Evolutionary conservation across 2,797 vertebrate genomes (phyloP).

Genomic region (Rhodeus uyekii): DNA sequence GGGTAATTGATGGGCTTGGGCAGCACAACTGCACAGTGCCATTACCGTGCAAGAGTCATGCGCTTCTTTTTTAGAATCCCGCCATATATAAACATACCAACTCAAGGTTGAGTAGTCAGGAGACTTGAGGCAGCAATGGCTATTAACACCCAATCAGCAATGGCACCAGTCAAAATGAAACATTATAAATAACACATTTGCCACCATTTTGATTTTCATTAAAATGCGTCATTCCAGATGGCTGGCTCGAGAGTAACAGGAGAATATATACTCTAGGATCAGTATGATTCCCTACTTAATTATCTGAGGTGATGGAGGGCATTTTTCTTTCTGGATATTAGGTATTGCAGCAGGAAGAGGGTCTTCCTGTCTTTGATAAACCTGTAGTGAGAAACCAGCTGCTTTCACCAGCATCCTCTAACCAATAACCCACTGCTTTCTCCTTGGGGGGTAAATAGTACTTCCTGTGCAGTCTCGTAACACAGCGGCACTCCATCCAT

Average conservation of each 20-base stretch:
- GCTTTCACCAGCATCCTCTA: slow-evolving; percentile 31
- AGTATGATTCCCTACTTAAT: background rate
- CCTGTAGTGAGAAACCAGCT: background rate
- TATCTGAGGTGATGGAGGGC: background rate
- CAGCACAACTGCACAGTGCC: slow-evolving; percentile 34
- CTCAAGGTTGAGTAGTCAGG: slow-evolving; percentile 75
- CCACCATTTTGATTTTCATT: background rate
- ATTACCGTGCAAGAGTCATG: slow-evolving; percentile 52
- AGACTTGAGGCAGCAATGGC: slow-evolving; percentile 76
- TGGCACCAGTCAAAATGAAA: slow-evolving; percentile 71
- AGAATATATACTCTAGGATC: slow-evolving; percentile 4
- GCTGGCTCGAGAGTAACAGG: background rate
- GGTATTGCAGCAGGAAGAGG: slow-evolving; percentile 5
- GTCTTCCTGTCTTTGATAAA: slow-evolving; percentile 19
- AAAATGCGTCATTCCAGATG: background rate
- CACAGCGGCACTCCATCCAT: slow-evolving; percentile 69
- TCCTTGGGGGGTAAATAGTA: slow-evolving; percentile 25
- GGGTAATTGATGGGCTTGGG: slow-evolving; percentile 43
- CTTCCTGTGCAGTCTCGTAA: slow-evolving; percentile 36
- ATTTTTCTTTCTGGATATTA: slow-evolving; percentile 4
- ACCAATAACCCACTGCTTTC: slow-evolving; percentile 28
- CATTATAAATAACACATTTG: slow-evolving; percentile 60
- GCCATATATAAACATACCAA: slow-evolving; percentile 62
- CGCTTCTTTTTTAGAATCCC: slow-evolving; percentile 61
- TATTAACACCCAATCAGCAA: slow-evolving; percentile 74